Evolutionary conservation across 2,797 vertebrate genomes (phyloP).

Genomic region (Delichon dasypus): DNA sequence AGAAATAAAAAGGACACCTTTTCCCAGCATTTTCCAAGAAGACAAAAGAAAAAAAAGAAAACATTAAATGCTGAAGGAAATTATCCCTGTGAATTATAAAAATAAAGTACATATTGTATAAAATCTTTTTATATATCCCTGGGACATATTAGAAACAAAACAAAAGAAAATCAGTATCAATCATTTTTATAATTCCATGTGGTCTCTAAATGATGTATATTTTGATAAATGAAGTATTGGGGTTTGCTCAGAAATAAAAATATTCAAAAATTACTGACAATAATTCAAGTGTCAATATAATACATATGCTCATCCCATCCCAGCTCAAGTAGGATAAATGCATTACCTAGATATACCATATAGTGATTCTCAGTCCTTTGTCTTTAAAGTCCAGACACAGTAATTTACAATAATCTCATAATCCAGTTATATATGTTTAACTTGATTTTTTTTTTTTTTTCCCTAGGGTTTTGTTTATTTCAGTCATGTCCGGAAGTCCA

Average conservation of each 20-base stretch:
- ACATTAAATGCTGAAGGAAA: neutral
- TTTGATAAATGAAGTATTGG: neutral
- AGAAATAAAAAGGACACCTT: fast-evolving
- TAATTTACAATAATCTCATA: neutral
- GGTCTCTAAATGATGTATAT: neutral
- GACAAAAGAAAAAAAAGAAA: fast-evolving
- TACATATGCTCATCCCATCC: neutral
- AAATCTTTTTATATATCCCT: neutral
- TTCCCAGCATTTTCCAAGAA: neutral
- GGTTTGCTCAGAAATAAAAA: neutral
- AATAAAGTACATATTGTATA: neutral
- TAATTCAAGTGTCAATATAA: neutral
- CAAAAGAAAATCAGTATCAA: neutral
- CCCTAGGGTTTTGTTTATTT: neutral
- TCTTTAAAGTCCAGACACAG: neutral
- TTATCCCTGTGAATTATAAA: neutral
- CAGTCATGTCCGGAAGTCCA: neutral
- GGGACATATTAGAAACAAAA: neutral
- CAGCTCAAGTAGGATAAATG: neutral
- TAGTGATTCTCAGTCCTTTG: neutral
- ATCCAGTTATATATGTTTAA: neutral
- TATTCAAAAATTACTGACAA: neutral
- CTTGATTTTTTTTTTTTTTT: neutral
- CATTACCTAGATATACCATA: neutral
- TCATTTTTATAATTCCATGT: neutral